Base-by-base conservation (phyloP, 2,888 invertebrate species). In the Chironomus tentans region DNA sequence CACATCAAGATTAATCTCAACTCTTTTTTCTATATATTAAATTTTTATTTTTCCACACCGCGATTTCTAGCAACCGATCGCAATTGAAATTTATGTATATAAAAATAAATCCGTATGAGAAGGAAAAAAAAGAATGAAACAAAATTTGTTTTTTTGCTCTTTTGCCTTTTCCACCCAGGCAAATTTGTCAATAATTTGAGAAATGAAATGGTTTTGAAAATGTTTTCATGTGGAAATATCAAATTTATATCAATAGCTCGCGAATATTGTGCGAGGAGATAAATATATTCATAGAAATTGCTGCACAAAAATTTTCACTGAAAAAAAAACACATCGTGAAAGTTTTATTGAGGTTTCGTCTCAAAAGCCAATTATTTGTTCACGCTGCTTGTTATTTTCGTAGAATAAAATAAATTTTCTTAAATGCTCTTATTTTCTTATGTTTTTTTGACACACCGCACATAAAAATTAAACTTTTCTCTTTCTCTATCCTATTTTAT, bases 111-210 rank as follows among this genome's bases (percentile, higher is more conserved):
- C 38, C 38, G 38, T 38, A 56, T 15, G 15, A 18, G 56, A 7
- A 50, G 50, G 3, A 15, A n/a, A n/a, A 50, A 15, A 15, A 50
- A 18, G 6, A 56, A 4, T 56, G 7, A 1, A 5, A 5, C 4
- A 28, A 28, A 28, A 28, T 24, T 24, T 24, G 24, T 4, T 50
- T 56, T 56, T 56, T n/a, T 15, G 18, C 56, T 38, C 38, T 38
- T 38, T 38, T 24, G 68, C 68, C n/a, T 1, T 18, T 47, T 48
- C 13, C n/a, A 38, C 5, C 22, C 10, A 12, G 18, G 21, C 47
- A 70, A 70, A 70, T 70, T 70, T 70, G 70, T 70, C 70, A 70
- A 70, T 70, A 70, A 70, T 70, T 70, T 48, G 70, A 21, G 22
- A 56, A 56, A 56, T 56, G 70, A 46, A 70, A 70, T 70, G 70